Evolutionary conservation across 1,140 invertebrate species (phyloP), one percentile per base, ranked within the genome.

Genomic region (Diachasma alloeum): DNA sequence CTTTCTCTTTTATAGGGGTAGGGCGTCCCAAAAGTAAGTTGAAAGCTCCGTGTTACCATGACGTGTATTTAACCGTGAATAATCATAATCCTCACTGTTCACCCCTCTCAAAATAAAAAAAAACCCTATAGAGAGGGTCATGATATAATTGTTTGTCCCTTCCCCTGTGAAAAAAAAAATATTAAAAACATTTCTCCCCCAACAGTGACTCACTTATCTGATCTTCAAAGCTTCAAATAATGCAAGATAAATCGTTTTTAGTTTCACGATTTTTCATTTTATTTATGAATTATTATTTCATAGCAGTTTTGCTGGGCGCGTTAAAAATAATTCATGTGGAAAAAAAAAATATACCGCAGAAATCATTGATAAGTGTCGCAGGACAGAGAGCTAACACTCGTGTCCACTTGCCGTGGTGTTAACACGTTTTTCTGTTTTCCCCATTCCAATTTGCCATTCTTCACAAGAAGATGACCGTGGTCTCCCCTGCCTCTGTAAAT

Each of bases 21-120:
- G 88, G 85, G 87, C 88, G 83, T 90, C 88, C 86, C 88, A 90
- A 90, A 90, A 89, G 88, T 89, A 90, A 90, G 88, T 90, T 88
- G 83, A 86, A 75, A 37, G 31, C 15, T 36, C 80, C 69, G 76
- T 42, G 75, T 78, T 75, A 78, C 72, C 74, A 83, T 83, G 84
- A 85, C 83, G 80, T 85, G 82, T 84, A 85, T 80, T 83, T 85
- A 83, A 81, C 85, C 88, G 87, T 87, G 84, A 85, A 86, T 88
- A 88, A 89, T 87, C 87, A 78, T 76, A 56, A 31, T 74, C 81
- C 74, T 77, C 76, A 81, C 79, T 82, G 81, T 81, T 75, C 72
- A 72, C 78, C 76, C 83, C 81, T 83, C 79, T 83, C 81, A 83
- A 80, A 80, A 67, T 75, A 42, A 42, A 68, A 53, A 59, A 79